Conservation (phyloP, 2,888 invertebrate genomes). For the Agonopterix alstromeriana region DNA sequence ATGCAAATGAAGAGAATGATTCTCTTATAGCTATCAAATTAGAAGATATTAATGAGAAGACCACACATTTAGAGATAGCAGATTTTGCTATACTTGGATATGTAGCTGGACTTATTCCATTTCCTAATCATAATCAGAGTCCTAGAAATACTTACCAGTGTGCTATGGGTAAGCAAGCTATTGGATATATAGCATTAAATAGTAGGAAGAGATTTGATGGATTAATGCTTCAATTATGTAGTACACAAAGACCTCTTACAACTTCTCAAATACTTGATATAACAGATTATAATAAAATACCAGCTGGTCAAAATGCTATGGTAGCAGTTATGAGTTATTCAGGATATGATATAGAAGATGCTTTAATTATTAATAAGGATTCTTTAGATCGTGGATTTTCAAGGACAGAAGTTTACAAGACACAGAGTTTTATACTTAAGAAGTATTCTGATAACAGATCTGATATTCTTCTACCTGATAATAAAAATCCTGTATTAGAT, state of each 20-base stretch:
- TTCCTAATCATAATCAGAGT: conserved; percentile 99
- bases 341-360: conserved; percentile 99
- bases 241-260: conserved; percentile 97
- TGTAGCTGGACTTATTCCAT: conserved; percentile 97
- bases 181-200: conserved; percentile 97
- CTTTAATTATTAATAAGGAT: conserved; percentile 95
- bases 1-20: conserved; percentile 99
- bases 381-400: conserved; percentile 96
- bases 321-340: conserved; percentile 99
- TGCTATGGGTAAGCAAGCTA: conserved; percentile 99
- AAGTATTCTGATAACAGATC: conserved; percentile 95
- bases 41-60: conserved; percentile 84
- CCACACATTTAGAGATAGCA: conserved; percentile 98
- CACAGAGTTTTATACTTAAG: conserved; percentile 92
- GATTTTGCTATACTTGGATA: conserved; percentile 97
- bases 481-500: conserved; percentile 91
- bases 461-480: conserved; percentile 89
- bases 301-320: conserved; percentile 99
- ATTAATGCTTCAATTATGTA: conserved; percentile 95
- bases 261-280: conserved; percentile 94
- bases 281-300: conserved; percentile 94
- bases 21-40: conserved; percentile 94
- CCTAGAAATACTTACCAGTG: conserved; percentile 99
- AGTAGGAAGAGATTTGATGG: conserved; percentile 98
- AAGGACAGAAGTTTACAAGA: conserved; percentile 95